Evolutionary conservation across 2,888 invertebrate genomes (phyloP).

Genomic region (Oxyscelio sp.): DNA sequence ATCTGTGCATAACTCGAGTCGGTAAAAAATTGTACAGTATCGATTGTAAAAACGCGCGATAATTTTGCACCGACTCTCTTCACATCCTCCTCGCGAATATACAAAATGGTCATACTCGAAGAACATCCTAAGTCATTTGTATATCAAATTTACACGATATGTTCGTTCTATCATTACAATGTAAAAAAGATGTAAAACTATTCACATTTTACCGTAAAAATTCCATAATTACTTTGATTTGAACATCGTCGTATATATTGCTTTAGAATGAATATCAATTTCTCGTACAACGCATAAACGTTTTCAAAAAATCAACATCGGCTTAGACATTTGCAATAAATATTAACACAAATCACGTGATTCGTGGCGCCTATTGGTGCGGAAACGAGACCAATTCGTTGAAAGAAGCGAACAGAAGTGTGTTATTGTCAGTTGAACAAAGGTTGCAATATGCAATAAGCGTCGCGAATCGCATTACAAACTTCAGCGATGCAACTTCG

Average conservation of each 20-base stretch:
- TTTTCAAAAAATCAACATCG: constrained; percentile 12
- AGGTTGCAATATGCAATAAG: constrained; percentile 39
- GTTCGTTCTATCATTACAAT: constrained; percentile 54
- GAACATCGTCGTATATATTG: constrained; percentile 7
- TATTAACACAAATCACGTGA: constrained; percentile 10
- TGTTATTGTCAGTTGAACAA: constrained; percentile 57
- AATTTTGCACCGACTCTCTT: too few relatives aligned
- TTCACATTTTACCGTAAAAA: constrained; percentile 35
- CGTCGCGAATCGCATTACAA: constrained; percentile 37
- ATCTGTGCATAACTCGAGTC: too few relatives aligned
- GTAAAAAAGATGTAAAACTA: constrained; percentile 61
- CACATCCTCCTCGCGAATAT: constrained; percentile 14
- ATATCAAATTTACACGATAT: constrained; percentile 67
- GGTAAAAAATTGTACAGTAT: background rate
- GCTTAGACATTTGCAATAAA: constrained; percentile 10
- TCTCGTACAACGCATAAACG: constrained; percentile 1
- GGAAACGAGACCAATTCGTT: constrained; percentile 14
- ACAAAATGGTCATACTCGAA: constrained; percentile 47
- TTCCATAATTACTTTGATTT: constrained; percentile 9
- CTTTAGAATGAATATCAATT: constrained; percentile 8
- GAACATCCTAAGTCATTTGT: constrained; percentile 53
- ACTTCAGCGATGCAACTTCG: constrained; percentile 13
- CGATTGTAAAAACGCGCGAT: background rate
- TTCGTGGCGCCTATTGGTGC: constrained; percentile 14
- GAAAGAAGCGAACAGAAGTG: constrained; percentile 27